Evolutionary conservation across 2,113 vertebrate species (phyloP).

Genomic region (Percina caprodes): DNA sequence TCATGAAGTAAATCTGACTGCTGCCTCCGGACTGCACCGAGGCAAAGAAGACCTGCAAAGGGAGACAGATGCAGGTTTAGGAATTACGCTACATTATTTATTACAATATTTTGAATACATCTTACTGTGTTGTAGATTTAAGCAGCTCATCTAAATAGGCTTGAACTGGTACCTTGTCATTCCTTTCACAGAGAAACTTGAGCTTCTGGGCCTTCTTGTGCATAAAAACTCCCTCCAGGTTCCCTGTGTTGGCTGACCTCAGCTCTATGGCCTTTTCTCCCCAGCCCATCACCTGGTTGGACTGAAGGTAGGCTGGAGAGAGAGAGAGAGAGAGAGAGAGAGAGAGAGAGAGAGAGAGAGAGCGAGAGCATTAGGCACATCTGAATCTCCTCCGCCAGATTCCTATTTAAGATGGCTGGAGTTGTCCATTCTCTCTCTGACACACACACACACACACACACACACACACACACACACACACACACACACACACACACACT

Average conservation of each 20-base stretch:
- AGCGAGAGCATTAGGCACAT: too few species aligned
- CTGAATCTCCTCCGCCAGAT: too few species aligned
- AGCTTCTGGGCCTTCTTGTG: conserved; percentile 96
- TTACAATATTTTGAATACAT: not conserved
- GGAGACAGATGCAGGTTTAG: conserved; percentile 21
- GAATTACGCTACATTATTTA: not conserved
- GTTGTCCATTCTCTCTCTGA: too few species aligned
- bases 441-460: too few species aligned
- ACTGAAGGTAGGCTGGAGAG: conserved; percentile 92
- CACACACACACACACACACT: conserved; percentile 34
- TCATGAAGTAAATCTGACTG: conserved; percentile 98
- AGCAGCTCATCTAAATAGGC: not conserved
- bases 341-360: not conserved
- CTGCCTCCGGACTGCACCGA: conserved; percentile 90
- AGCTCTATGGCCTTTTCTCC: conserved; percentile 95
- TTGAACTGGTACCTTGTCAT: conserved; percentile 90
- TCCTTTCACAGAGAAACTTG: conserved; percentile 96
- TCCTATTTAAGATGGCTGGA: too few species aligned
- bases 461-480: not conserved
- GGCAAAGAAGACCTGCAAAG: conserved; percentile 92
- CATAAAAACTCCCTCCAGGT: conserved; percentile 95
- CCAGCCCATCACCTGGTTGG: conserved; percentile 97
- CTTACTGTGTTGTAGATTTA: not conserved
- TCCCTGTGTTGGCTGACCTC: conserved; percentile 89
- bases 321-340: not conserved